Percentiles rank a stretch among this genome's conserved stretches.
Conservation (phyloP, 2,113 vertebrate genomes). For the Odocoileus hemionus region DNA sequence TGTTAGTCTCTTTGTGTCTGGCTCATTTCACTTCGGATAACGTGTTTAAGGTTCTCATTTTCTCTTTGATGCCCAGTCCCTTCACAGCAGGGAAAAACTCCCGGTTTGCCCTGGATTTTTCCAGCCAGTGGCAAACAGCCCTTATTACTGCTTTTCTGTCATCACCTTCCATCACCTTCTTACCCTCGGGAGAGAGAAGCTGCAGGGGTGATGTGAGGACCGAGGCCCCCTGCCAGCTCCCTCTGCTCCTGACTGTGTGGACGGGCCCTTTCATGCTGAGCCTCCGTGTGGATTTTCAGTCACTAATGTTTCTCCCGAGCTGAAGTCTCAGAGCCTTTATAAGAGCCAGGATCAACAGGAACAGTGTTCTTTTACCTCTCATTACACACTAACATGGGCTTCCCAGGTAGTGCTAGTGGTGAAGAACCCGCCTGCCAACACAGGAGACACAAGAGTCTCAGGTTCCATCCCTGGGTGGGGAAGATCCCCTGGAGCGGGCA, state of each 20-base stretch:
- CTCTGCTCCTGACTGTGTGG: neutral
- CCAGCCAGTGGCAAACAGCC: neutral
- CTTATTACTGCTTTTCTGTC: fast-evolving
- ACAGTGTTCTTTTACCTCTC: neutral
- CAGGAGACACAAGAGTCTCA: neutral
- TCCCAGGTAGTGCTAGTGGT: neutral
- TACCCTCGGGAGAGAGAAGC: too few species aligned
- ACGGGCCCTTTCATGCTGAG: fast-evolving
- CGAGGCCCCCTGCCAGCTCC: fast-evolving
- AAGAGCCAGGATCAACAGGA: neutral
- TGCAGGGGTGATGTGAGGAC: fast-evolving
- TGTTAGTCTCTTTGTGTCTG: neutral
- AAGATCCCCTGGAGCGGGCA: neutral
- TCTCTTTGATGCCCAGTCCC: neutral
- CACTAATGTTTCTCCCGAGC: fast-evolving
- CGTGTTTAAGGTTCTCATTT: neutral
- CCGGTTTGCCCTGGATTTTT: fast-evolving
- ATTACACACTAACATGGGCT: neutral
- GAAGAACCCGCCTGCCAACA: fast-evolving
- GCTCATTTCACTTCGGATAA: fast-evolving
- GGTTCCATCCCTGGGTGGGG: neutral
- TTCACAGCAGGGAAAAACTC: neutral
- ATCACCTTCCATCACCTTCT: neutral
- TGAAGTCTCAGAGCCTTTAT: too few species aligned
- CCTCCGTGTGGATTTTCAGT: fast-evolving